Base-by-base conservation (phyloP, 2,797 vertebrate genomes). In the Microhierax caerulescens region DNA sequence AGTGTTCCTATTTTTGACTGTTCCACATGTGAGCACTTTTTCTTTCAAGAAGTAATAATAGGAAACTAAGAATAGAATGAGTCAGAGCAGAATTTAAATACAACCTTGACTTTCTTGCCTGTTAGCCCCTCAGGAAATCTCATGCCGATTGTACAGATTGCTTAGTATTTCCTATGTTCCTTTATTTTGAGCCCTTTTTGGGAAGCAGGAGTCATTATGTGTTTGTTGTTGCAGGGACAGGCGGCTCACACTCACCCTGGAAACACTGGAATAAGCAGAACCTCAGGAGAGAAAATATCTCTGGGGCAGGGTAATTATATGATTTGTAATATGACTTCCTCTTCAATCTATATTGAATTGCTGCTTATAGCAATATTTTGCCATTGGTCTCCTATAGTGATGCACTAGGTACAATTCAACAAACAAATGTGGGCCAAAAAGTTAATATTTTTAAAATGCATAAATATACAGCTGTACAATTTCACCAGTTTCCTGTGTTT, bases 31-130 rank as follows among this genome's bases (percentile, higher is more conserved):
- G 53, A 73, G 19, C 23, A 37, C 13, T 7, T 85, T 83, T 72
- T 91, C 43, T 85, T 93, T 94, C 77, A 76, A 85, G 54, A 79
- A 11, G 10, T 67, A 94, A 87, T 89, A 87, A 87, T 92, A 85
- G 86, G 76, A 96, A 87, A 70, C 83, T 89, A 93, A 91, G 77
- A 94, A 92, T 89, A 96, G 93, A 90, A 87, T 59, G 39, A 86
- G 11, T 78, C 74, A 89, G 88, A 87, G 59, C 13, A 87, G 73
- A 93, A 93, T 94, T 91, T 87, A 86, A 89, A 82, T 69, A 37
- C 39, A 93, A 79, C 80, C 77, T 91, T 89, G 84, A 37, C 47
- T 87, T 94, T 82, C 74, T 85, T 89, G 36, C 51, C 47, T 90
- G n/a, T 60, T 81, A 54, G 30, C 37, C 22, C 20, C 83, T 92